Conservation (phyloP, 2,888 invertebrate genomes). For the Pachliopta kotzebuea region DNA sequence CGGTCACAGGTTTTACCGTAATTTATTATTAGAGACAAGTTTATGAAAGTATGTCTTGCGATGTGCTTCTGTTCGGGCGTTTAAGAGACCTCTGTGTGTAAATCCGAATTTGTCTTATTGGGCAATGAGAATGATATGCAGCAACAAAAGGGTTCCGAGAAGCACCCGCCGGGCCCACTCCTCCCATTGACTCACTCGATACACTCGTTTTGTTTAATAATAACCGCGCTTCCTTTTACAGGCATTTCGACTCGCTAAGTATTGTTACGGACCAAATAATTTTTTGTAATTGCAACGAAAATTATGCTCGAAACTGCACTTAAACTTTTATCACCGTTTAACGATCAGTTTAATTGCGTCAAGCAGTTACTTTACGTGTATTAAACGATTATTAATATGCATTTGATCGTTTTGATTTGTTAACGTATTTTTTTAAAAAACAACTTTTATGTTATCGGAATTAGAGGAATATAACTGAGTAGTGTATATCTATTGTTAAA, state of each 20-base stretch:
- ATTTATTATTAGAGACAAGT: too few relatives aligned
- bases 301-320: conserved; percentile 21
- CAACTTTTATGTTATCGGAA: not conserved
- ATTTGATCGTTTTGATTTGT: conserved; percentile 7
- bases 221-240: conserved; percentile 61
- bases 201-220: conserved; percentile 71
- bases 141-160: conserved; percentile 73
- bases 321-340: conserved; percentile 20
- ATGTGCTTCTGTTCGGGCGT: conserved; percentile 6
- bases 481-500: not conserved
- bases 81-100: conserved; percentile 40
- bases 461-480: not conserved
- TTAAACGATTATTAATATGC: conserved; percentile 1
- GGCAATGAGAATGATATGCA: conserved; percentile 74
- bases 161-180: conserved; percentile 61
- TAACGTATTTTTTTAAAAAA: not conserved
- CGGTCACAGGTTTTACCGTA: too few relatives aligned
- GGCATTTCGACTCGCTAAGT: conserved; percentile 50
- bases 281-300: conserved; percentile 25
- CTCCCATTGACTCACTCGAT: conserved; percentile 69
- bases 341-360: conserved; percentile 1
- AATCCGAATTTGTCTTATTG: conserved; percentile 67
- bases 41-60: too few relatives aligned
- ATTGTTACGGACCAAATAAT: conserved; percentile 38
- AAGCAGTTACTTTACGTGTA: not conserved